Evolutionary conservation across 23 tunicate species (phyloP).

Genomic region (Aplidium turbinatum): DNA sequence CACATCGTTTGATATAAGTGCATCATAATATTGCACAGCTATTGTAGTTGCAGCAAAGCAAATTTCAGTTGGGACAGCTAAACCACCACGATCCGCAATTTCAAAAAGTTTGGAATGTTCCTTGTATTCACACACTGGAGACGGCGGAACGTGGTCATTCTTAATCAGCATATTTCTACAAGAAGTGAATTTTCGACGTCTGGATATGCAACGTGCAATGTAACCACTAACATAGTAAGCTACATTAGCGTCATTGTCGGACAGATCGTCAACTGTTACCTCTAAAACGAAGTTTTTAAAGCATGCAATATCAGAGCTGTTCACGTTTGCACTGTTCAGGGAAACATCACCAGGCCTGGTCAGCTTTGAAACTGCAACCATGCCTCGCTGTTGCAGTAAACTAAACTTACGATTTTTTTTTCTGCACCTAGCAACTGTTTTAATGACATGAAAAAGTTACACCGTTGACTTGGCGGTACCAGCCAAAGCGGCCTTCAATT

Average conservation of each 20-base stretch:
- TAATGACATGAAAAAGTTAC: constrained; percentile 21
- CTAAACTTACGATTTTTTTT: no score
- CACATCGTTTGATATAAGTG: background rate
- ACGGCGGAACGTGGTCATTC: background rate
- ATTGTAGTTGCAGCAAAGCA: constrained; percentile 34
- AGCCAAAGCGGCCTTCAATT: constrained; percentile 27
- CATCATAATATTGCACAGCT: constrained; percentile 18
- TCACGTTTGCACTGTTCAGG: no score
- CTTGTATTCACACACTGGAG: background rate
- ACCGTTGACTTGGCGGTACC: constrained; percentile 21
- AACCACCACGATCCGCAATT: constrained; percentile 36
- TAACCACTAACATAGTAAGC: constrained; percentile 17
- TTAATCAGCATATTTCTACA: constrained; percentile 23
- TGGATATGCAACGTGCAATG: constrained; percentile 8
- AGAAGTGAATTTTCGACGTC: background rate
- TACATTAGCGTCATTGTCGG: background rate
- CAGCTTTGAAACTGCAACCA: no score
- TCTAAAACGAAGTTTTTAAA: no score
- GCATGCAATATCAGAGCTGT: no score
- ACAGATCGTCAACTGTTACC: background rate
- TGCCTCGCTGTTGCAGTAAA: no score
- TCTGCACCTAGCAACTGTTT: background rate
- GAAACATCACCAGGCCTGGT: no score
- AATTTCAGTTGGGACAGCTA: constrained; percentile 22
- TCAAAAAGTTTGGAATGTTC: constrained; percentile 20